phyloP scores from a whole-genome alignment of 2,113 vertebrate species.

The Pogona vitticeps region DNA sequence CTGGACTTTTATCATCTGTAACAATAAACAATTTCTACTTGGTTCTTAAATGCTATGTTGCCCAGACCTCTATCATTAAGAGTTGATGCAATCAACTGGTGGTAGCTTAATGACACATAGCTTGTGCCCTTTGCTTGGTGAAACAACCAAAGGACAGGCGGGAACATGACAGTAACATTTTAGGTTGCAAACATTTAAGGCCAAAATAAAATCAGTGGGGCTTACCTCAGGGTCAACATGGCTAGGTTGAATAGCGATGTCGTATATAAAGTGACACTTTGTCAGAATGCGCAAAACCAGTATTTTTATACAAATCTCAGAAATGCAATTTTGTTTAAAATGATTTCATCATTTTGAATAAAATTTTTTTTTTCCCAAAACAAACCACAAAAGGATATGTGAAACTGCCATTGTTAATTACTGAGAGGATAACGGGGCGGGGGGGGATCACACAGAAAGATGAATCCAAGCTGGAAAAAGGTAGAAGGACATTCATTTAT shows the following conservation, averaged over 20 bases:
- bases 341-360: not conserved
- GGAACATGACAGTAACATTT: too few species aligned
- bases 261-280: not conserved
- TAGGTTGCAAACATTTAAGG: not conserved
- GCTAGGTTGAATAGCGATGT: not conserved
- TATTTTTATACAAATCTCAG: slow-evolving; percentile 1
- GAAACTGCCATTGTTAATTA: slow-evolving; percentile 35
- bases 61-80: too few species aligned
- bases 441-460: slow-evolving; percentile 33
- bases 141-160: too few species aligned
- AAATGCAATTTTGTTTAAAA: not conserved
- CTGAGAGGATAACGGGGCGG: slow-evolving; percentile 18
- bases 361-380: not conserved
- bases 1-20: too few species aligned
- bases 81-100: too few species aligned
- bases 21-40: too few species aligned
- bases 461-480: slow-evolving; percentile 19
- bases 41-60: too few species aligned
- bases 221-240: not conserved
- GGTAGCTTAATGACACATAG: too few species aligned
- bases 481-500: slow-evolving; percentile 32
- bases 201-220: not conserved
- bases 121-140: too few species aligned
- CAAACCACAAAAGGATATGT: too few species aligned
- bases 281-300: not conserved